Base-by-base conservation (phyloP, 2,888 invertebrate species). In the Apoderus coryli region DNA sequence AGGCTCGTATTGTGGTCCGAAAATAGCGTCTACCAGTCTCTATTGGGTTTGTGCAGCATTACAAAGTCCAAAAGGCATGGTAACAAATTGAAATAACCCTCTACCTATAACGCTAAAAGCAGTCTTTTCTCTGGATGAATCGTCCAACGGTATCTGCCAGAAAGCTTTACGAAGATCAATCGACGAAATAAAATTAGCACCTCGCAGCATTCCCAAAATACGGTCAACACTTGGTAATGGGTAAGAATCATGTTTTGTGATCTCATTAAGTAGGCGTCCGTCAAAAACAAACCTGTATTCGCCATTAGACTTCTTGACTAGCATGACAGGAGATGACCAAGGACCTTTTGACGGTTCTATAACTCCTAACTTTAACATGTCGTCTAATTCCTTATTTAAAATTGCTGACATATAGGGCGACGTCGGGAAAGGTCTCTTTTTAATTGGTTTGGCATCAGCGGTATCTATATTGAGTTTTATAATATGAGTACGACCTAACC, bases 61-160 rank as follows among this genome's bases (percentile, higher is more conserved):
- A n/a, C n/a, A n/a, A n/a, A n/a, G n/a, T n/a, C n/a, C n/a, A n/a
- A n/a, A n/a, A n/a, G n/a, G n/a, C n/a, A n/a, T n/a, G n/a, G n/a
- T n/a, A n/a, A n/a, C n/a, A n/a, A 33, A 33, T 16, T 51, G 40
- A 31, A 44, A 49, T 4, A 45, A 36, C 2, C 48, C 49, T 16
- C 44, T 33, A 7, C 45, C 40, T 3, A 44, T 44, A 2, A 51
- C 40, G 7, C 39, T 34, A 38, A 52, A 53, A 4, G 50, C 48
- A 13, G 48, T 47, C 31, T 48, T 47, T 27, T 44, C 44, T 22
- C 12, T 22, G 3, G 25, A 30, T 3, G 11, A 7, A 14, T 25
- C 25, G 10, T 32, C 27, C 14, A 36, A 14, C 14, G 31, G 35
- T 16, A 37, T 33, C 14, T 37, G 27, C 32, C 38, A 36, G n/a